Evolutionary conservation across 2,797 vertebrate genomes (phyloP), one percentile per base, ranked within the genome.

Genomic region (Phataginus tetradactyla): DNA sequence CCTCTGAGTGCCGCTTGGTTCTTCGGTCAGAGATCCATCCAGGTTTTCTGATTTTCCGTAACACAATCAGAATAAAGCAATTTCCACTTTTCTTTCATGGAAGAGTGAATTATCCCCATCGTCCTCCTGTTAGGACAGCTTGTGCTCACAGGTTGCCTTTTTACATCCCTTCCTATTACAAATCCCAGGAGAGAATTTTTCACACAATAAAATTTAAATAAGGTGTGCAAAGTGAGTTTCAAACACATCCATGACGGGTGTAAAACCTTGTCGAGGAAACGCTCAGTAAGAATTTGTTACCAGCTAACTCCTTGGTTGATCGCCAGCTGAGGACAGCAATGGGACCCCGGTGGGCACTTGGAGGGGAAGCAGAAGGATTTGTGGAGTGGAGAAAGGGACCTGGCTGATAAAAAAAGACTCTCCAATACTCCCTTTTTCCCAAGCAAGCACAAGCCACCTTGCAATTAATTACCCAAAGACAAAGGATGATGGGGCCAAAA

Each of bases 181-280:
- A 86, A 90, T 81, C 45, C 78, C 81, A 64, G 29, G 39, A 91
- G 55, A 77, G 14, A 92, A 5, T 51, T 7, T 90, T 92, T 63
- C 71, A 89, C 45, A 77, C 5, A 63, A 39, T 71, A 75, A 71
- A 15, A 96, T 95, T 89, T 81, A 94, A 95, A 90, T 87, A 68
- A 59, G 7, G 32, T 53, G 55, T 45, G 53, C 53, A 90, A 96
- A 94, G 64, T 89, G 69, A 53, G 49, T 72, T 84, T 95, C 87
- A 88, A 91, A 87, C 37, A 68, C 23, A 42, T 85, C 42, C 21
- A 27, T 32, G 71, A 77, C 77, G 85, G 39, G 53, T 93, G 20
- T 84, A 86, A 94, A 91, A 77, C 7, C 34, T 92, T 51, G 59
- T 1, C 7, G 20, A 17, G 55, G 42, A 75, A 80, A 57, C 13